A percentile compares a stretch with the other conserved stretches of the same genome.
Evolutionary conservation across 2,113 vertebrate species (phyloP).

Genomic region (Dicentrarchus labrax): DNA sequence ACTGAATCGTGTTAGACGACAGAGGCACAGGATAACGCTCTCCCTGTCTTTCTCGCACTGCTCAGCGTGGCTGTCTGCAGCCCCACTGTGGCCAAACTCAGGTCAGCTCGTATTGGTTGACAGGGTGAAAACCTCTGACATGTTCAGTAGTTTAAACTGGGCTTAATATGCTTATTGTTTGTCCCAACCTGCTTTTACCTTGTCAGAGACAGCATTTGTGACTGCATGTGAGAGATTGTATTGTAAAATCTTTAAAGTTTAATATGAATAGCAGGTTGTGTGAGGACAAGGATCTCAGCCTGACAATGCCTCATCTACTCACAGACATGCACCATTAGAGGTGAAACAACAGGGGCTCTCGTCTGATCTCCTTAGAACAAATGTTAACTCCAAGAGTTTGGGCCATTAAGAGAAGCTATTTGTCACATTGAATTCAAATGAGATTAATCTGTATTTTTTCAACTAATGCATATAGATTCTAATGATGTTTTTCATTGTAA

Average conservation of each 20-base stretch:
- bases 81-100: not conserved
- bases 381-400: slow-evolving; percentile 49
- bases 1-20: slow-evolving; percentile 41
- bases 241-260: not conserved
- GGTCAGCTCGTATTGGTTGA: not conserved
- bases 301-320: slow-evolving; percentile 46
- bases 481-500: slow-evolving; percentile 44
- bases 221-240: slow-evolving; percentile 12
- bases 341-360: slow-evolving; percentile 48
- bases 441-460: slow-evolving; percentile 33
- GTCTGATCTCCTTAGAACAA: slow-evolving; percentile 47
- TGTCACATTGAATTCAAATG: slow-evolving; percentile 33
- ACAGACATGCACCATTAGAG: slow-evolving; percentile 66
- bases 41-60: slow-evolving; percentile 15
- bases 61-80: slow-evolving; percentile 26
- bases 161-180: slow-evolving; percentile 41
- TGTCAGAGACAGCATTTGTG: slow-evolving; percentile 20
- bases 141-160: slow-evolving; percentile 32
- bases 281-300: slow-evolving; percentile 22
- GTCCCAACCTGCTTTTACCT: slow-evolving; percentile 36
- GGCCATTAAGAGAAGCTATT: slow-evolving; percentile 53
- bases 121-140: slow-evolving; percentile 39
- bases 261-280: slow-evolving; percentile 10
- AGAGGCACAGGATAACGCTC: slow-evolving; percentile 26
- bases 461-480: not conserved